These are phyloP conservation scores for Drosophila willistoni DNA, from an alignment of 1,140 invertebrate genomes.

Conservation along the genomic window DNA sequence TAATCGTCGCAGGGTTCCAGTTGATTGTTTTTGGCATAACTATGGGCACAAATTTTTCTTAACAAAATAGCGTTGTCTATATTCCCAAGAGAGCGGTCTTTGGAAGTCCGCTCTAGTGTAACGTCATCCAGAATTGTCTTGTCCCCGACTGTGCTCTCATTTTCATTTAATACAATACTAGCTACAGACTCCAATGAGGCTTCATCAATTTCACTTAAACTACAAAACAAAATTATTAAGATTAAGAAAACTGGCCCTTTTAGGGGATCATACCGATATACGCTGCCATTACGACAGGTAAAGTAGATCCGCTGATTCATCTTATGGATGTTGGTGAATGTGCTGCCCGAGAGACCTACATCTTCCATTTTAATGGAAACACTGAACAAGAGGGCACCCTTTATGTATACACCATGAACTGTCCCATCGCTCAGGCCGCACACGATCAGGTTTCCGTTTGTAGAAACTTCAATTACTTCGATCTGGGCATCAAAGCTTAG, in stretches of 20 bases:
- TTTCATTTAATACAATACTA: slow-evolving; percentile 53
- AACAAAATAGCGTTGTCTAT: slow-evolving; percentile 53
- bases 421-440: slow-evolving; percentile 76
- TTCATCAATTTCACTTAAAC: slow-evolving; percentile 73
- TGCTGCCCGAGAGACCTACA: slow-evolving; percentile 44
- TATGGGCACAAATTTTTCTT: slow-evolving; percentile 17
- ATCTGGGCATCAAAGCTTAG: slow-evolving; percentile 67
- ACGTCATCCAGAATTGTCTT: slow-evolving; percentile 65
- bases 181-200: slow-evolving; percentile 42
- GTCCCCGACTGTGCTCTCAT: slow-evolving; percentile 51
- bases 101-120: slow-evolving; percentile 47
- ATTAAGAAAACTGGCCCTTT: neutral
- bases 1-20: slow-evolving; percentile 5
- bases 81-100: slow-evolving; percentile 35
- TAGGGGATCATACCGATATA: slow-evolving; percentile 57
- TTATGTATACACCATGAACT: slow-evolving; percentile 76
- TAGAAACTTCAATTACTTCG: slow-evolving; percentile 68
- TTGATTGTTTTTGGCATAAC: slow-evolving; percentile 50
- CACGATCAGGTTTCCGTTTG: slow-evolving; percentile 72
- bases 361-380: slow-evolving; percentile 68
- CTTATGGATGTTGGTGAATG: slow-evolving; percentile 67
- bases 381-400: slow-evolving; percentile 71
- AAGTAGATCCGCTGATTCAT: slow-evolving; percentile 62
- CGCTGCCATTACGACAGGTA: slow-evolving; percentile 70
- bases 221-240: slow-evolving; percentile 12